Base-by-base conservation (phyloP, 2,797 vertebrate genomes). In the Leuciscus waleckii region DNA sequence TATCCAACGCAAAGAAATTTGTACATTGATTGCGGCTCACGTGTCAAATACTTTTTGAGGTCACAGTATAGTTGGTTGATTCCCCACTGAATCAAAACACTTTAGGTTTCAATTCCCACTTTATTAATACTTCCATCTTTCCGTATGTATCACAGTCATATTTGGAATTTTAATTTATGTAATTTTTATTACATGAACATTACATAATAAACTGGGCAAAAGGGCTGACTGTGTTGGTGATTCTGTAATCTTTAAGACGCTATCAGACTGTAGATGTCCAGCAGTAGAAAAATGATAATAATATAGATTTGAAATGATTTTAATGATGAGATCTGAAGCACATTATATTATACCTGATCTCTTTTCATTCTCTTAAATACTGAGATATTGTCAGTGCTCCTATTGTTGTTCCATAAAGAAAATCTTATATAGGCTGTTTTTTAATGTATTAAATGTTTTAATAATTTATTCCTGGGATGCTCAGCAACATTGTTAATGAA, bases 201-300 rank as follows among this genome's bases (percentile, higher is more conserved):
- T 76, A 70, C 26, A 65, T 85, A 70, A 81, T 84, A 39, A 83
- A 85, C 73, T 79, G 88, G 87, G 82, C 77, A 78, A 89, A 89
- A 88, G 88, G 88, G 89, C 89, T 88, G 41, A 82, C 63, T 71
- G 85, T 82, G 83, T 83, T 83, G 63, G 76, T 84, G 76, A 79
- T 70, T 71, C 77, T 83, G 39, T 75, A 51, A 81, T 76, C 41
- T 43, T 76, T 76, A 54, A 74, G 58, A 83, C 41, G 71, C 41
- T 75, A 37, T 76, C 2, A 9, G n/a, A 35, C 56, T 35, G 13
- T 23, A 61, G 10, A 37, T 49, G 29, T 65, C 29, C 29, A 35
- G 39, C 43, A 37, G 21, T 37, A 21, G 23, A n/a, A 73, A 73
- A 73, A 35, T 35, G 1, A 17, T 8, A 2, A n/a, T 43, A 17